Base-by-base conservation (phyloP, 2,888 invertebrate species). In the Sabatieria punctata region DNA sequence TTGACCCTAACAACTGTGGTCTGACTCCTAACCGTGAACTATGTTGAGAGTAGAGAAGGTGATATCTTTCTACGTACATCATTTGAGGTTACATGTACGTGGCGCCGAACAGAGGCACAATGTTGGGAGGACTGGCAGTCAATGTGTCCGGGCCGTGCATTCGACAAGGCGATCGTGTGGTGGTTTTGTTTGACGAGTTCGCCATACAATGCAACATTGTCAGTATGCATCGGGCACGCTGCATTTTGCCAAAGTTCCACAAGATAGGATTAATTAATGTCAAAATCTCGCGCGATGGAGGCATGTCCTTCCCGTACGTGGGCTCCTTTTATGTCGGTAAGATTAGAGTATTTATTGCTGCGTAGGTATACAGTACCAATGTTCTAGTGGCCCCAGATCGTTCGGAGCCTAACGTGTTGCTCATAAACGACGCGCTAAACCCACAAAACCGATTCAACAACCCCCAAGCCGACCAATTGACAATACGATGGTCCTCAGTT, bases 131-230 rank as follows among this genome's bases (percentile, higher is more conserved):
- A 1, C 85, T 86, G 0, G 78, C 89, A 46, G 85, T 95, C 27
- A 91, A 93, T 63, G 82, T 95, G 49, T 88, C 91, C 0, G 93
- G 91, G 0, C 88, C 89, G 2, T 95, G 93, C 65, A 86, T 89
- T 65, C 74, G 78, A 53, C 75, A 75, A 0, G 72, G 72, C 1
- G 78, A 82, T 56, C 76, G 79, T 54, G 77, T 91, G 43, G 77
- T 45, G 79, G 80, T 37, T 75, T 52, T 54, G n/a, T n/a, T n/a
- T n/a, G n/a, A n/a, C n/a, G n/a, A n/a, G n/a, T n/a, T n/a, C n/a
- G n/a, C n/a, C n/a, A n/a, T n/a, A n/a, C n/a, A n/a, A n/a, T n/a
- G n/a, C n/a, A n/a, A n/a, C n/a, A n/a, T n/a, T n/a, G n/a, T 30
- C 15, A 51, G 46, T 40, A n/a, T 18, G 21, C 18, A 21, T 6